Evolutionary conservation across 2,797 vertebrate species (phyloP).

Genomic region (Muscicapa striata): DNA sequence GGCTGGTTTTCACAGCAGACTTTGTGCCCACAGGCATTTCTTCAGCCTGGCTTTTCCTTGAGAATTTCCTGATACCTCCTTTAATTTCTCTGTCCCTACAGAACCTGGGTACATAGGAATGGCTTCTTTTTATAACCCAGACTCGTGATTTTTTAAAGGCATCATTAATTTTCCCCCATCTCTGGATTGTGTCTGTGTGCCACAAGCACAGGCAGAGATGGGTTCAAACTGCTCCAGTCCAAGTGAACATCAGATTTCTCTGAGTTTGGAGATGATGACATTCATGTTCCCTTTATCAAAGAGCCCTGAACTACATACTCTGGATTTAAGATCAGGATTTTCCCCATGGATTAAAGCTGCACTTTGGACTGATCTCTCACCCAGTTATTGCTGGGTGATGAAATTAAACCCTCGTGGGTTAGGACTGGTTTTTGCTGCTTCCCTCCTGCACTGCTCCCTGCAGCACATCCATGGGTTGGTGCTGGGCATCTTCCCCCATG

Average conservation of each 20-base stretch:
- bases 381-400: not conserved
- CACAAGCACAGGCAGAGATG: not conserved
- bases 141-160: not conserved
- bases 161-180: not conserved
- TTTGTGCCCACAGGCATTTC: not conserved
- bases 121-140: not conserved
- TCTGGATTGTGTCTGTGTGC: not conserved
- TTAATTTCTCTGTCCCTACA: not conserved
- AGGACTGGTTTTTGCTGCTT: not conserved
- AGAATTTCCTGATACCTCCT: not conserved
- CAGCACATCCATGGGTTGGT: fast-evolving
- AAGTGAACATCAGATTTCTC: too few relatives aligned
- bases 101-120: not conserved
- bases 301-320: not conserved
- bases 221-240: not conserved
- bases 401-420: not conserved
- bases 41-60: not conserved
- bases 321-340: fast-evolving
- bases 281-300: not conserved
- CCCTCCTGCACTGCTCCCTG: fast-evolving
- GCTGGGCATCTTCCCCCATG: not conserved
- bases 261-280: not conserved
- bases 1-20: not conserved
- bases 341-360: not conserved
- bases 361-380: not conserved